These are phyloP conservation scores for Smittia aterrima DNA, from an alignment of 2,888 invertebrate genomes.

Conservation along the genomic window DNA sequence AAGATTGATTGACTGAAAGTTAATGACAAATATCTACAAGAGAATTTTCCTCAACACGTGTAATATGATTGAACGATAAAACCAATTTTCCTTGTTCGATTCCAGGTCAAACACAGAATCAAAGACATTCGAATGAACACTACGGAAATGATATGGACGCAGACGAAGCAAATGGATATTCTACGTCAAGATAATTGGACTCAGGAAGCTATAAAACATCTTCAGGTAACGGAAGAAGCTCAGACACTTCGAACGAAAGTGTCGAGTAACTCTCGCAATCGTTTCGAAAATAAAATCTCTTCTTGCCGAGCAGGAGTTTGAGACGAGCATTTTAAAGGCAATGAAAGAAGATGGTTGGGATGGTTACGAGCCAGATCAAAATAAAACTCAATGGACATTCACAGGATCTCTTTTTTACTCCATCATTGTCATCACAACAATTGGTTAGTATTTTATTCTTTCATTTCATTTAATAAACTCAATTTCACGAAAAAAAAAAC, in stretches of 20 bases:
- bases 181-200: slow-evolving; percentile 79
- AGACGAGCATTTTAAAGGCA: slow-evolving; percentile 70
- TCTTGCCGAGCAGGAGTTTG: slow-evolving; percentile 62
- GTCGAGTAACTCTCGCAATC: no score
- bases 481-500: no score
- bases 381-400: slow-evolving; percentile 73
- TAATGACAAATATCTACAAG: no score
- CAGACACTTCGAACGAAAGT: no score
- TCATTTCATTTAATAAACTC: neutral
- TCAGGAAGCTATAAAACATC: slow-evolving; percentile 62
- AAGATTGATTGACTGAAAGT: no score
- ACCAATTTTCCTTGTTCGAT: slow-evolving; percentile 1
- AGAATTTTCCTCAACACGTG: no score
- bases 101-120: slow-evolving; percentile 74
- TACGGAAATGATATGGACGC: slow-evolving; percentile 71
- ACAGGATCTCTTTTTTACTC: slow-evolving; percentile 90
- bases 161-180: neutral
- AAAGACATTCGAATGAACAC: slow-evolving; percentile 69
- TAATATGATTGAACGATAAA: neutral
- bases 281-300: no score
- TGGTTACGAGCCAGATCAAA: slow-evolving; percentile 63
- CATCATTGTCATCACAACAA: slow-evolving; percentile 94
- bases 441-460: slow-evolving; percentile 64
- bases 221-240: slow-evolving; percentile 52
- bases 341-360: slow-evolving; percentile 91